Conservation (phyloP, 2,888 invertebrate species). For the Calameuta filiformis region DNA sequence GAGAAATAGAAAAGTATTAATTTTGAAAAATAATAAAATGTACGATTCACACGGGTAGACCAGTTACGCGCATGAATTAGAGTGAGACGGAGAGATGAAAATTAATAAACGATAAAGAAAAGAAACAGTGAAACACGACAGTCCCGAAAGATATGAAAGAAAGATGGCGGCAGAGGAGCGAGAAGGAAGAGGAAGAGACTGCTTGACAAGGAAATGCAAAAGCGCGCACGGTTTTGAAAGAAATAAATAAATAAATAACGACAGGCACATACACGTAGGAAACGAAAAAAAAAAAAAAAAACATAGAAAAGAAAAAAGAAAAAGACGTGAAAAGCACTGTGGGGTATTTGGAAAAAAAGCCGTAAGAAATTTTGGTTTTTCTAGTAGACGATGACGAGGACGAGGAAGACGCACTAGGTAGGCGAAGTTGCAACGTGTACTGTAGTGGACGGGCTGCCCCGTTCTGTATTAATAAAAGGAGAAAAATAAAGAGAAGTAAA, state of each 20-base stretch:
- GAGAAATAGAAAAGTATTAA: neutral
- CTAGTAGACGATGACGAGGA: neutral
- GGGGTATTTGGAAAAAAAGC: neutral
- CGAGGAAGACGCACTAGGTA: neutral
- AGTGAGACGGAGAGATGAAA: neutral
- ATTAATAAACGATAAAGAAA: neutral
- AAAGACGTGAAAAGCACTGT: neutral
- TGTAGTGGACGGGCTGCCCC: neutral
- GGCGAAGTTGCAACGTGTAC: neutral
- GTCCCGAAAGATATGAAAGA: neutral
- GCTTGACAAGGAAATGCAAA: neutral
- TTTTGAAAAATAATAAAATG: neutral
- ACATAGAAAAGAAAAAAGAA: too few relatives aligned
- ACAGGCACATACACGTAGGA: neutral
- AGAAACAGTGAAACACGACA: neutral
- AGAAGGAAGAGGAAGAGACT: neutral
- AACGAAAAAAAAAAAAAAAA: neutral
- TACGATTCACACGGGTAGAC: neutral
- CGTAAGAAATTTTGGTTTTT: neutral
- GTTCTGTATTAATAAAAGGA: neutral
- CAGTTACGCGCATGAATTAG: neutral
- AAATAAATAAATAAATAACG: neutral
- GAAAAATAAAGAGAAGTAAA: neutral
- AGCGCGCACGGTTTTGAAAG: neutral
- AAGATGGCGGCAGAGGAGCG: neutral